These are phyloP conservation scores for Echeneis naucrates DNA, from an alignment of 2,797 vertebrate genomes.

Conservation along the genomic window DNA sequence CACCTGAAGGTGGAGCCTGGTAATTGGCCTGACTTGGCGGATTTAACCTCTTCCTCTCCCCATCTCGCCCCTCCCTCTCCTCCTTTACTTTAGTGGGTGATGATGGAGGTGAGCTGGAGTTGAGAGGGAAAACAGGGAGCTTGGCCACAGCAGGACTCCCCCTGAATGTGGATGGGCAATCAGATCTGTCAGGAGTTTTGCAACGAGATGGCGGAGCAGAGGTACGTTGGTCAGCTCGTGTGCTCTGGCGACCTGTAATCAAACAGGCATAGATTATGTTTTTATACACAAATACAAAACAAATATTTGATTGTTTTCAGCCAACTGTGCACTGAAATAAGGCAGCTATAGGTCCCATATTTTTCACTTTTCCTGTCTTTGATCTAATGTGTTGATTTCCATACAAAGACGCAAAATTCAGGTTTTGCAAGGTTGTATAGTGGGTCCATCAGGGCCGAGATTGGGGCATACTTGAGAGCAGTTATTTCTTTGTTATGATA, in stretches of 20 bases:
- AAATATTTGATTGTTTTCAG: background rate
- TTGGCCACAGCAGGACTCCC: constrained; percentile 65
- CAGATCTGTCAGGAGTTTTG: constrained; percentile 73
- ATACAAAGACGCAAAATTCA: too few species aligned
- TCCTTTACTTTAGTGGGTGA: constrained; percentile 64
- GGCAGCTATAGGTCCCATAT: too few species aligned
- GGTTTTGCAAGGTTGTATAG: too few species aligned
- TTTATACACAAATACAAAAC: background rate
- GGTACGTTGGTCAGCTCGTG: constrained; percentile 71
- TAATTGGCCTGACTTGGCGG: constrained; percentile 46
- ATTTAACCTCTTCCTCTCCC: constrained; percentile 49
- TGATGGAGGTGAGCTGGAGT: constrained; percentile 69
- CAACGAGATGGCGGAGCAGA: constrained; percentile 61
- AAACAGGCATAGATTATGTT: background rate
- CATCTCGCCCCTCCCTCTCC: constrained; percentile 48
- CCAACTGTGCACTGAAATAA: background rate
- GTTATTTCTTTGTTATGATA: too few species aligned
- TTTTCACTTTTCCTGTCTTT: too few species aligned
- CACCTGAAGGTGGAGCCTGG: constrained; percentile 41
- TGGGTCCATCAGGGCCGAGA: too few species aligned
- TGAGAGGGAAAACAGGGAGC: constrained; percentile 75
- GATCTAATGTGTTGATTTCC: too few species aligned
- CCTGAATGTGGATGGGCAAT: constrained; percentile 61
- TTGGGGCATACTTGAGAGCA: too few species aligned
- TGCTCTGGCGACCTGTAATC: constrained; percentile 77